Percentiles rank a stretch among this genome's conserved stretches.
phyloP scores from a whole-genome alignment of 2,888 invertebrate species.

The Nomada fabriciana region DNA sequence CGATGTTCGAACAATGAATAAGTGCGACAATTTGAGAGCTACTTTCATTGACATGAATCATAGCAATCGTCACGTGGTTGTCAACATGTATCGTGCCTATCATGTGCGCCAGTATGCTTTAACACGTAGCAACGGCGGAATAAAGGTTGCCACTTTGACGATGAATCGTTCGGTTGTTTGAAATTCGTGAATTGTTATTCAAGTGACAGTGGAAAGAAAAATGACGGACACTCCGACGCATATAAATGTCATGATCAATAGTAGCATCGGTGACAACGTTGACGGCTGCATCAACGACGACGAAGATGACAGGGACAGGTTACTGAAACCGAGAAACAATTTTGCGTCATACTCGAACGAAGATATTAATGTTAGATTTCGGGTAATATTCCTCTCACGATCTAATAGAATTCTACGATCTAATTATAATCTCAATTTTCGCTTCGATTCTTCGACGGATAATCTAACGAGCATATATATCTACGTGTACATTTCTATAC shows the following conservation, averaged over 20 bases:
- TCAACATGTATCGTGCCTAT: constrained; percentile 7
- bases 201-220: constrained; percentile 3
- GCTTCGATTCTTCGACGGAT: background rate
- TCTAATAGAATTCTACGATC: background rate
- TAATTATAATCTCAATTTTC: too few relatives aligned
- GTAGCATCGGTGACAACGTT: constrained; percentile 51
- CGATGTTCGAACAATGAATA: background rate
- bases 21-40: constrained; percentile 7
- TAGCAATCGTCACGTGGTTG: constrained; percentile 49
- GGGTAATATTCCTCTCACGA: constrained; percentile 67
- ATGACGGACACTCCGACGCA: constrained; percentile 66
- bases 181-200: constrained; percentile 10
- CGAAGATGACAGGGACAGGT: constrained; percentile 62
- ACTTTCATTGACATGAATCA: constrained; percentile 43
- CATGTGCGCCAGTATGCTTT: background rate
- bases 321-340: constrained; percentile 78
- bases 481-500: background rate
- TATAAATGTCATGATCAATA: constrained; percentile 66
- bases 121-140: background rate
- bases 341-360: constrained; percentile 79
- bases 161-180: background rate
- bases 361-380: constrained; percentile 75
- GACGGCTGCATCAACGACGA: constrained; percentile 36
- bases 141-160: background rate
- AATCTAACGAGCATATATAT: background rate